Conservation (phyloP, 2,113 vertebrate genomes). For the Stictonetta naevosa region DNA sequence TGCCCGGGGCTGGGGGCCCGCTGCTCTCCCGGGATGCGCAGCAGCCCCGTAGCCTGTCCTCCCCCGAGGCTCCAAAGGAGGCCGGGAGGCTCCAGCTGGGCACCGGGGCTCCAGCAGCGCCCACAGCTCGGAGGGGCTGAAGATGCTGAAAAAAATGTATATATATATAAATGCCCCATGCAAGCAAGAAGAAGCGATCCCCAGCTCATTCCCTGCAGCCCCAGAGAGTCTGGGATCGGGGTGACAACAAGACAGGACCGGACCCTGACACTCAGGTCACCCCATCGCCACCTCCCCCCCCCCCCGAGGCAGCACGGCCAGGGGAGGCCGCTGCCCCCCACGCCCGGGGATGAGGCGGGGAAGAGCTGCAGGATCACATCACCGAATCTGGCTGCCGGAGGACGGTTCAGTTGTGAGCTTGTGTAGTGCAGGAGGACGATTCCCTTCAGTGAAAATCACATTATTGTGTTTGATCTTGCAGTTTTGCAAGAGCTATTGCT, state of each 20-base stretch:
- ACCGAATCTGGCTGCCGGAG: background rate
- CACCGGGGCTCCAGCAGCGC: background rate
- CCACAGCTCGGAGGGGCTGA: background rate
- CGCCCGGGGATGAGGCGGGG: accelerated
- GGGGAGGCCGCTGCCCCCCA: background rate
- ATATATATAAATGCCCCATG: background rate
- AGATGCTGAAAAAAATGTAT: too few relatives aligned
- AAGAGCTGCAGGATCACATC: background rate
- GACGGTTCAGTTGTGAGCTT: background rate
- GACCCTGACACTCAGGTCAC: too few relatives aligned
- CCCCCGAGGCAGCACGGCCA: background rate
- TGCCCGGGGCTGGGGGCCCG: background rate
- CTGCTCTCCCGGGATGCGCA: background rate
- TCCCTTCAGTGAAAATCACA: background rate
- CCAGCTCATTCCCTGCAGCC: background rate
- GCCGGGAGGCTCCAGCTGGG: background rate
- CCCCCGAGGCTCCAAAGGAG: background rate
- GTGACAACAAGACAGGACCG: background rate
- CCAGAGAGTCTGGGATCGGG: background rate
- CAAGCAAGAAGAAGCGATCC: background rate
- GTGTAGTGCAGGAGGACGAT: background rate
- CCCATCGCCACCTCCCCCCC: background rate
- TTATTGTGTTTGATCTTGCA: background rate
- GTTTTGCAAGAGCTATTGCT: background rate
- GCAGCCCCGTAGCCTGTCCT: background rate